A percentile compares a stretch with the other conserved stretches of the same genome.
These are phyloP conservation scores for Nebria salina DNA, from an alignment of 2,888 invertebrate genomes.

Conservation along the genomic window DNA sequence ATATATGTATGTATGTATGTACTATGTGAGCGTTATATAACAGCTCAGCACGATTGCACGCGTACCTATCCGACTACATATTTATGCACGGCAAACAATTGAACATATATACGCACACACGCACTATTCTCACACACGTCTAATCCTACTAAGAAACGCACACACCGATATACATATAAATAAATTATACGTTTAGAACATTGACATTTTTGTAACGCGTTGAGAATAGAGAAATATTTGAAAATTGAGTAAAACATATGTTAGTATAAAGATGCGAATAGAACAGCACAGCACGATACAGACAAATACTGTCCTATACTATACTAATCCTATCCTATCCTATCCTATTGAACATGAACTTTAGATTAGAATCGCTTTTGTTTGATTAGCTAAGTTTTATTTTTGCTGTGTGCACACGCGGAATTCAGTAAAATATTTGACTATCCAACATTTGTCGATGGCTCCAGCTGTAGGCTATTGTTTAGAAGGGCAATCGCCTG, in stretches of 20 bases:
- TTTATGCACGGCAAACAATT: constrained; percentile 41
- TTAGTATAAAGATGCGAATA: not conserved
- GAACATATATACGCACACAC: constrained; percentile 22
- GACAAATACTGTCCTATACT: not conserved
- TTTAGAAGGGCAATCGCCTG: not conserved
- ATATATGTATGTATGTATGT: not conserved
- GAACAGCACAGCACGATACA: not conserved
- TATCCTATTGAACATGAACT: not conserved
- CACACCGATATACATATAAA: too few relatives aligned
- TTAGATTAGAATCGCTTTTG: not conserved
- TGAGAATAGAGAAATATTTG: not conserved
- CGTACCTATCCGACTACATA: constrained; percentile 18
- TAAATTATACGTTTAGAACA: too few relatives aligned
- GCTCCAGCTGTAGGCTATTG: not conserved
- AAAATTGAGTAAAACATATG: not conserved
- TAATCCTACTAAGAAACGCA: too few relatives aligned
- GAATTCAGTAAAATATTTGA: not conserved
- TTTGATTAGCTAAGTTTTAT: not conserved
- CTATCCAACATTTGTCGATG: not conserved
- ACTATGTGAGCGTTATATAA: not conserved
- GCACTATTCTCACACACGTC: too few relatives aligned
- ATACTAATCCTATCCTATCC: not conserved
- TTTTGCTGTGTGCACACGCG: not conserved
- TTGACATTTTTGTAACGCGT: too few relatives aligned
- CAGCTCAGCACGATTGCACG: not conserved